Conservation (phyloP, 2,797 vertebrate species). For the Mormyrops attenuatus region DNA sequence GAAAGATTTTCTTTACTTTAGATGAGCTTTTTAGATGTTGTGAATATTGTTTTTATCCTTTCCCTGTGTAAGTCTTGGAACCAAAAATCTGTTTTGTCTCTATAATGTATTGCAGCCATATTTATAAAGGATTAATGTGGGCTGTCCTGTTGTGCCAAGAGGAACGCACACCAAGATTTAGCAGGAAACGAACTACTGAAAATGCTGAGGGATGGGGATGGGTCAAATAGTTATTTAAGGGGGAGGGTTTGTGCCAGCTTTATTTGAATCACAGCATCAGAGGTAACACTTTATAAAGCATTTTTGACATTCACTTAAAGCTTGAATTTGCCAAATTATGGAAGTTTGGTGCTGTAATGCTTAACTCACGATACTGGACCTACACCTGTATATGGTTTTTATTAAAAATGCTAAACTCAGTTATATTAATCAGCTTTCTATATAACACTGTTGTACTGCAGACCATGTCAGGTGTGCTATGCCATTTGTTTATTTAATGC, state of each 20-base stretch:
- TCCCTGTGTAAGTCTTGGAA: conserved; percentile 74
- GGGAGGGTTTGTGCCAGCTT: conserved; percentile 72
- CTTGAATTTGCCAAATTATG: conserved; percentile 80
- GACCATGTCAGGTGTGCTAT: conserved; percentile 77
- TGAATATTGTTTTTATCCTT: conserved; percentile 49
- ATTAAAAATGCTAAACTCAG: conserved; percentile 61
- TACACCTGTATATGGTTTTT: conserved; percentile 73
- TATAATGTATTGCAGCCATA: conserved; percentile 71
- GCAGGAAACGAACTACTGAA: conserved; percentile 77
- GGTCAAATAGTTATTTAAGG: conserved; percentile 36
- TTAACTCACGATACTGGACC: conserved; percentile 76
- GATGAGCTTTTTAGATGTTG: conserved; percentile 60
- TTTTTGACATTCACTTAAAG: conserved; percentile 80
- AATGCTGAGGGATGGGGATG: conserved; percentile 42
- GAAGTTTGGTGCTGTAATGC: conserved; percentile 78
- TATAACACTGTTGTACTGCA: conserved; percentile 75
- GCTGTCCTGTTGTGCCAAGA: conserved; percentile 73
- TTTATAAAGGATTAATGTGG: conserved; percentile 77
- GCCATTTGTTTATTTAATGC: conserved; percentile 56
- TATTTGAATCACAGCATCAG: conserved; percentile 76
- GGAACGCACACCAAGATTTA: conserved; percentile 76
- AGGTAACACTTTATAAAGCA: conserved; percentile 73
- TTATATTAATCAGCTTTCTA: conserved; percentile 75
- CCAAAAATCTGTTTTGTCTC: conserved; percentile 78
- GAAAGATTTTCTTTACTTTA: conserved; percentile 58